Evolutionary conservation across 2,797 vertebrate genomes (phyloP).

Genomic region (Anguilla marmorata): DNA sequence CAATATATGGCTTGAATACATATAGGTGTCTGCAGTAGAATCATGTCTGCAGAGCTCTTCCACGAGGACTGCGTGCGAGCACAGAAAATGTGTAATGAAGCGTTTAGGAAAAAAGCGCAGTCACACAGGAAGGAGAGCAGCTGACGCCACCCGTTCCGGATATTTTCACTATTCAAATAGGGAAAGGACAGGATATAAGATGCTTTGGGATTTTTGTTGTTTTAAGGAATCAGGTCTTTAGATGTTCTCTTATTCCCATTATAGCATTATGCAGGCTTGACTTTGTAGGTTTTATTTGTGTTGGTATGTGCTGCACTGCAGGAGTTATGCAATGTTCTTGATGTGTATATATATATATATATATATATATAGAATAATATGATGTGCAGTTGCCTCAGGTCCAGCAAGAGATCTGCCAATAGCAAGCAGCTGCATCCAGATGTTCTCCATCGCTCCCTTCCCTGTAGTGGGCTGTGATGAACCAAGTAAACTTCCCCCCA

Average conservation of each 20-base stretch:
- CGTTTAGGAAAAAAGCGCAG: slow-evolving; percentile 6
- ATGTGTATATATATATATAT: slow-evolving; percentile 32
- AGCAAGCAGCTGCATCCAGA: neutral
- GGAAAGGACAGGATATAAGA: slow-evolving; percentile 44
- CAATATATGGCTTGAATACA: neutral
- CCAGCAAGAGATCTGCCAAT: neutral
- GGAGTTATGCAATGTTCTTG: slow-evolving; percentile 29
- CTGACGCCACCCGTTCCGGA: neutral
- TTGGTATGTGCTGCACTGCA: neutral
- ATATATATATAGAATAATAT: slow-evolving; percentile 38
- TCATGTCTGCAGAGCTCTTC: slow-evolving; percentile 9
- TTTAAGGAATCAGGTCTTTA: slow-evolving; percentile 47
- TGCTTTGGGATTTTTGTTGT: slow-evolving; percentile 49
- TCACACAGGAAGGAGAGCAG: neutral
- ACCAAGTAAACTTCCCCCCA: slow-evolving; percentile 42
- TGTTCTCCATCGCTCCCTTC: slow-evolving; percentile 17
- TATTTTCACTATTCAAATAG: slow-evolving; percentile 40
- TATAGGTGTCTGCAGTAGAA: neutral
- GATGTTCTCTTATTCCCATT: slow-evolving; percentile 52
- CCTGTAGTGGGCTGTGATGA: slow-evolving; percentile 14
- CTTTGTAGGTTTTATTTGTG: slow-evolving; percentile 28
- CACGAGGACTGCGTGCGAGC: neutral
- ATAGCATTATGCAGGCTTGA: slow-evolving; percentile 50
- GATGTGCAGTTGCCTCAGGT: slow-evolving; percentile 12
- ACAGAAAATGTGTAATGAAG: slow-evolving; percentile 27